Conservation (phyloP, 2,888 invertebrate genomes). For the Bellardia bayeri region DNA sequence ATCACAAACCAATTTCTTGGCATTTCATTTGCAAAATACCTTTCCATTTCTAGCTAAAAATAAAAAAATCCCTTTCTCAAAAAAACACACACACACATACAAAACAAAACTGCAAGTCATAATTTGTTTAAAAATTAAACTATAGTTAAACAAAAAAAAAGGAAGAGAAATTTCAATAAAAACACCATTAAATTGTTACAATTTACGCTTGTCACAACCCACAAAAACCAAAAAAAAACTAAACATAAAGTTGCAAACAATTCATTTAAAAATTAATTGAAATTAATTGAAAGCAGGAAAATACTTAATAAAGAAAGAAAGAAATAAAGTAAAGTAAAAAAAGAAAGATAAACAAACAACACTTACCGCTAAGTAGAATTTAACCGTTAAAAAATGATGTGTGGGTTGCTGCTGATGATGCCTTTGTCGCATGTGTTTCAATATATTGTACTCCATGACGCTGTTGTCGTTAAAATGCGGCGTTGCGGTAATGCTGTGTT, state of each 20-base stretch:
- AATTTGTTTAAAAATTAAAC: conserved; percentile 31
- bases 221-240: conserved; percentile 7
- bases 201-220: conserved; percentile 41
- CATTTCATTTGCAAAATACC: conserved; percentile 24
- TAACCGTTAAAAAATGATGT: conserved; percentile 65
- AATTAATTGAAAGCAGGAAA: background rate
- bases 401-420: conserved; percentile 52
- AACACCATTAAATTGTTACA: conserved; percentile 37
- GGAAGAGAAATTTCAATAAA: conserved; percentile 7
- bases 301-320: background rate
- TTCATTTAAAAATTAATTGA: background rate
- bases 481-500: conserved; percentile 18
- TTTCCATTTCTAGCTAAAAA: background rate
- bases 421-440: conserved; percentile 63
- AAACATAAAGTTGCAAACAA: background rate
- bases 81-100: too few species aligned
- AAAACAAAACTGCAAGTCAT: conserved; percentile 44
- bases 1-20: background rate
- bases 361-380: conserved; percentile 72
- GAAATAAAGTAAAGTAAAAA: background rate
- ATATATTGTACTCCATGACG: conserved; percentile 66
- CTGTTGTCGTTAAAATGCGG: background rate
- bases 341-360: conserved; percentile 17
- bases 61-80: background rate
- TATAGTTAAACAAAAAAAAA: background rate